Base-by-base conservation (phyloP, 2,797 vertebrate genomes). In the Pangasius djambal region DNA sequence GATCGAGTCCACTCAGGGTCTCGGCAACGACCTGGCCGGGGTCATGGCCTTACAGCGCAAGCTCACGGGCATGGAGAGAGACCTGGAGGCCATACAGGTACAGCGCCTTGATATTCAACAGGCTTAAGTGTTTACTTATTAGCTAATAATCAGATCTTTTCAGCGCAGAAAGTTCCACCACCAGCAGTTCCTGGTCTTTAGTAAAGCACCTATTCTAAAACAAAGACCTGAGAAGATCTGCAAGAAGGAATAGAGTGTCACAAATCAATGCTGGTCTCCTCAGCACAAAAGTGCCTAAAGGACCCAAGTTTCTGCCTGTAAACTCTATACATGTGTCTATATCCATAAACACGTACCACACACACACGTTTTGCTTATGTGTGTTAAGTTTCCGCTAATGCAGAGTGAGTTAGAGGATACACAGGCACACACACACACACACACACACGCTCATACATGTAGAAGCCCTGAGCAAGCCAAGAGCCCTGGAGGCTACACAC, bases 1-100 rank as follows among this genome's bases (percentile, higher is more conserved):
- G 65, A 98, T 99, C 16, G 98, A 99, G 93, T 98, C 98, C n/a
- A 99, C 98, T 0, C 97, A 98, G 93, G 94, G 96, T 52, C 94
- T 98, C 90, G 98, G 97, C 91, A 98, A 98, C 0, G 98, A 99
- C 93, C 95, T 98, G 91, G 97, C 98, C 0, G 98, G 98, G 0
- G 97, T 99, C 87, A 96, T 97, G 96, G 97, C 98, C 0, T 95
- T 99, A 75, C 98, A 99, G 90, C 97, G 97, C n/a, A 99, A 99
- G 91, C 97, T 99, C 72, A 96, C 97, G 0, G 98, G 98, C 90
- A 97, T 99, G 92, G 97, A 98, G 92, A 95, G 97, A 28, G 98
- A 99, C 94, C 94, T 99, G 91, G 97, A 98, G 87, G 98, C 98
- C 90, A 98, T 99, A 87, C 96, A 98, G 89, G 97, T 97, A 88